Percentiles rank a stretch among this genome's conserved stretches.
These are phyloP conservation scores for Cataglyphis altisquamis DNA, from an alignment of 2,888 invertebrate species.

Conservation along the genomic window DNA sequence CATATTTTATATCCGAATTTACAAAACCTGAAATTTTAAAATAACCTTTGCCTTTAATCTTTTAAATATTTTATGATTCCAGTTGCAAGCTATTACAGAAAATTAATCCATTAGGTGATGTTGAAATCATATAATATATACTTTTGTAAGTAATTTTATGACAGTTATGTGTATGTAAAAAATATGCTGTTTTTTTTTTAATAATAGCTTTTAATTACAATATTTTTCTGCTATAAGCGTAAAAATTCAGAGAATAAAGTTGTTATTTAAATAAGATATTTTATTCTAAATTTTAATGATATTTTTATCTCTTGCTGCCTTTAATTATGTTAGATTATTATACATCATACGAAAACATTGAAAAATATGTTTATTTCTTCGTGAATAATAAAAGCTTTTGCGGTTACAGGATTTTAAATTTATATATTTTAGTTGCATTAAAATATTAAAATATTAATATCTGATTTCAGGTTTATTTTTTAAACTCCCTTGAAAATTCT, in stretches of 20 bases:
- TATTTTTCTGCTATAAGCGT: neutral
- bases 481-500: neutral
- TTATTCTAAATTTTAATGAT: neutral
- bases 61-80: neutral
- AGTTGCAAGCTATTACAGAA: neutral
- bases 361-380: neutral
- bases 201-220: neutral
- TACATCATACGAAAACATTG: neutral
- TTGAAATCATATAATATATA: neutral
- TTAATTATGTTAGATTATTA: neutral
- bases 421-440: neutral
- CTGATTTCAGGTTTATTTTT: neutral
- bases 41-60: neutral
- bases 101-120: conserved; percentile 7
- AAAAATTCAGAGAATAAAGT: neutral
- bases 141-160: neutral
- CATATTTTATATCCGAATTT: neutral
- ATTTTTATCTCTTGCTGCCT: neutral
- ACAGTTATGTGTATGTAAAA: neutral
- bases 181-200: neutral
- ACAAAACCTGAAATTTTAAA: neutral
- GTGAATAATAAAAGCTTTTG: neutral
- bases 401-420: neutral
- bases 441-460: conserved; percentile 8
- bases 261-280: neutral